These are phyloP conservation scores for Thaumetopoea pityocampa DNA, from an alignment of 1,140 invertebrate species.

Conservation along the genomic window DNA sequence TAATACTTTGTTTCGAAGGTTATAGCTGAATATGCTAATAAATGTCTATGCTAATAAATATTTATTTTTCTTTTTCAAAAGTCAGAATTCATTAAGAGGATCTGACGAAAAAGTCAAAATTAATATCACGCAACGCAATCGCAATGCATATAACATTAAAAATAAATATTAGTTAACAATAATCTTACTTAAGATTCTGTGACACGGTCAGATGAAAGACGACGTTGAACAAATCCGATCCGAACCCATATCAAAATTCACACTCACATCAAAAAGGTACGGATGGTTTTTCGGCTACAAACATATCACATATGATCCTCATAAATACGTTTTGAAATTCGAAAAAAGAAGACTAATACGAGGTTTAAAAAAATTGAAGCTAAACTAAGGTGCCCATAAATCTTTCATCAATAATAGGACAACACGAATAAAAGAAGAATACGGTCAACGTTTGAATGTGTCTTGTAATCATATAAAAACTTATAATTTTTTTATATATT, in stretches of 20 bases:
- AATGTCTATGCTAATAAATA: too few relatives aligned
- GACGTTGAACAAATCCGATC: conserved; percentile 31
- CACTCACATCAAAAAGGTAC: conserved; percentile 33
- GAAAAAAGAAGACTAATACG: conserved; percentile 22
- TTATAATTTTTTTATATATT: too few relatives aligned
- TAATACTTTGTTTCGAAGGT: too few relatives aligned
- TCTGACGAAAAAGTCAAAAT: too few relatives aligned
- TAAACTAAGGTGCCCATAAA: conserved; percentile 7
- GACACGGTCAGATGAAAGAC: conserved; percentile 39
- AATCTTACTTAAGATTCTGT: conserved; percentile 41
- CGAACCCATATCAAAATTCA: conserved; percentile 57
- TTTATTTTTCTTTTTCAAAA: too few relatives aligned
- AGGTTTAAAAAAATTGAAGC: conserved; percentile 16
- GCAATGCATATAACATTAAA: too few relatives aligned
- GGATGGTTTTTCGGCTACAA: conserved; percentile 21
- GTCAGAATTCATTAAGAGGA: too few relatives aligned
- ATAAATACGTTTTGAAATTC: conserved; percentile 40
- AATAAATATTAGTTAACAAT: conserved; percentile 19
- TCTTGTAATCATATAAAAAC: too few relatives aligned
- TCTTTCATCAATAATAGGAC: conserved; percentile 5
- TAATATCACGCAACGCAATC: too few relatives aligned
- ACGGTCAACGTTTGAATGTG: neutral
- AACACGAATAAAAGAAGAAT: conserved; percentile 3
- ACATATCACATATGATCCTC: conserved; percentile 21
- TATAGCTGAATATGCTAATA: too few relatives aligned